phyloP scores from a whole-genome alignment of 2,888 invertebrate genomes.

The Drosophila quinaria region DNA sequence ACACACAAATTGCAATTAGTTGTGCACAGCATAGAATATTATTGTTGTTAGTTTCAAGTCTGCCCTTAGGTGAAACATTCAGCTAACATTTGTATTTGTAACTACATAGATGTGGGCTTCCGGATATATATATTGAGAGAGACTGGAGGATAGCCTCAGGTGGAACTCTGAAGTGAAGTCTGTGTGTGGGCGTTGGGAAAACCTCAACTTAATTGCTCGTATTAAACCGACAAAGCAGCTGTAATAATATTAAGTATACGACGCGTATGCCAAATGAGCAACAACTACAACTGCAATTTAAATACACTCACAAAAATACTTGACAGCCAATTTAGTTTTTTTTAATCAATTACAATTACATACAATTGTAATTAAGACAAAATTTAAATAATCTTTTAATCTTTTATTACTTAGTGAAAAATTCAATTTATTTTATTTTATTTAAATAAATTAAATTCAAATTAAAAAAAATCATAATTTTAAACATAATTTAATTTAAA shows the following conservation, averaged over 20 bases:
- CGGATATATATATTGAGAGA: conserved; percentile 14
- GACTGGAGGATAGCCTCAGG: conserved; percentile 18
- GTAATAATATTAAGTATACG: conserved; percentile 71
- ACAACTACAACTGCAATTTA: background rate
- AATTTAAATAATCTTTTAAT: background rate
- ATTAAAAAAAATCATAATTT: no score
- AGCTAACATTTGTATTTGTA: conserved; percentile 4
- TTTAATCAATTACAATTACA: background rate
- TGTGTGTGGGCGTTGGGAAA: conserved; percentile 41
- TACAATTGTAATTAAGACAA: background rate
- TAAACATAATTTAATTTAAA: no score
- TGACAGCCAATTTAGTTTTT: no score
- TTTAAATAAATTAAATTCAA: no score
- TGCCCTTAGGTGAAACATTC: conserved; percentile 56
- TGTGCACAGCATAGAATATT: conserved; percentile 46
- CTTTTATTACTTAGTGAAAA: no score
- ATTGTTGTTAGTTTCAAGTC: conserved; percentile 27
- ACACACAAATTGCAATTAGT: conserved; percentile 70
- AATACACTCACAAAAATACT: background rate
- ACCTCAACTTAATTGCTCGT: conserved; percentile 72
- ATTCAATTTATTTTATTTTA: background rate
- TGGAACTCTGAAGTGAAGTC: conserved; percentile 2
- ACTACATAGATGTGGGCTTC: conserved; percentile 17
- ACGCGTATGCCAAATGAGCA: conserved; percentile 23
- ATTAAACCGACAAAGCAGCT: conserved; percentile 70